Evolutionary conservation across 2,888 invertebrate genomes (phyloP).

Genomic region (Linyphia triangularis): DNA sequence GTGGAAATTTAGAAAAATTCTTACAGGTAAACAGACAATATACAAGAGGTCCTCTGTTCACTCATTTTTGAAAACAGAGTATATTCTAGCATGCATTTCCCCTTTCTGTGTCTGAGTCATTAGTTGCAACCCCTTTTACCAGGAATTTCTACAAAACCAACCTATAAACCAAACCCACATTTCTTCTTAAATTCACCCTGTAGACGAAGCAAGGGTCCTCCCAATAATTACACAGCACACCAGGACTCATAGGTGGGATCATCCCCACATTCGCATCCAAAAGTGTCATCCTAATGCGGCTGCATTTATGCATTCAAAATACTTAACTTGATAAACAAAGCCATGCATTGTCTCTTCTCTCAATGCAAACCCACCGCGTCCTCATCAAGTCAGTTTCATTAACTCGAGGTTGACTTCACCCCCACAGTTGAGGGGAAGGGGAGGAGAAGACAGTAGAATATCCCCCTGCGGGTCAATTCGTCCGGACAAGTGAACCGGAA

Average conservation of each 20-base stretch:
- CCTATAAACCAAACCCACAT: not conserved
- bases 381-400: not conserved
- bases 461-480: constrained; percentile 13
- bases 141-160: not conserved
- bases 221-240: no score
- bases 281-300: not conserved
- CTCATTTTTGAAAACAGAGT: no score
- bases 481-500: constrained; percentile 50
- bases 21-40: no score
- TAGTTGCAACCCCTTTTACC: not conserved
- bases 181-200: no score
- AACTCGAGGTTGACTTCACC: not conserved
- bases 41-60: no score
- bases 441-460: not conserved
- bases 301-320: not conserved
- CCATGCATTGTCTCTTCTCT: not conserved
- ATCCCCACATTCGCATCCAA: no score
- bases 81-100: no score
- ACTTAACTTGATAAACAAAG: not conserved
- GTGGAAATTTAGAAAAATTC: no score
- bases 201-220: not conserved
- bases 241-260: not conserved
- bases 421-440: not conserved
- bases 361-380: no score
- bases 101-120: no score